Evolutionary conservation across 2,888 invertebrate genomes (phyloP).

Genomic region (Ennomos erosarius): DNA sequence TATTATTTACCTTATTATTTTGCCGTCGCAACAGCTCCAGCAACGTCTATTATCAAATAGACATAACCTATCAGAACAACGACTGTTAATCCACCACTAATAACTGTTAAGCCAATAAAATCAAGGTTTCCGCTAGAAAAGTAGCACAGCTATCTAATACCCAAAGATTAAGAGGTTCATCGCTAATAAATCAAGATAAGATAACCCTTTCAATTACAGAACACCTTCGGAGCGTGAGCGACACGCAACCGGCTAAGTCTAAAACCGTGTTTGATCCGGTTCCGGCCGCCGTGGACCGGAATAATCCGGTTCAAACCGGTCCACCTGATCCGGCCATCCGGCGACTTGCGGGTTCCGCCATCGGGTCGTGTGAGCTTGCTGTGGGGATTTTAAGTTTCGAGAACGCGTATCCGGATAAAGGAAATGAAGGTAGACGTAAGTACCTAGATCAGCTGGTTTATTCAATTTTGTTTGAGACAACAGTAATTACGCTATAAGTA

Average conservation of each 20-base stretch:
- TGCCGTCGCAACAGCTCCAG: too few species aligned
- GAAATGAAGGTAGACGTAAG: neutral
- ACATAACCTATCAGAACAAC: too few species aligned
- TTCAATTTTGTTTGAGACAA: too few species aligned
- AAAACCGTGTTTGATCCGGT: constrained; percentile 80
- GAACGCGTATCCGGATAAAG: neutral
- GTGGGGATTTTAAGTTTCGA: constrained; percentile 39
- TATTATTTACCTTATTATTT: too few species aligned
- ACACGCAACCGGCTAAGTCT: constrained; percentile 71
- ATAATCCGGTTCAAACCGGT: constrained; percentile 65
- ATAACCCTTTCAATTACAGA: constrained; percentile 55
- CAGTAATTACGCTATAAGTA: too few species aligned
- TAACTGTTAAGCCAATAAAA: too few species aligned
- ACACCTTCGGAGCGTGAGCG: constrained; percentile 55
- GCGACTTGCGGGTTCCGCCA: constrained; percentile 68
- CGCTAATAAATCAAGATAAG: constrained; percentile 35
- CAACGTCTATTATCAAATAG: neutral
- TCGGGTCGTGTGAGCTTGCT: constrained; percentile 40
- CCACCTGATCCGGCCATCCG: constrained; percentile 78
- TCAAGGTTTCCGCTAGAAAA: neutral
- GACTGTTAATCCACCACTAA: too few species aligned
- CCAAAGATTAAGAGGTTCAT: constrained; percentile 24
- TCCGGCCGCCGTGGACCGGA: constrained; percentile 72
- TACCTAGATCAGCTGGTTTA: too few species aligned
- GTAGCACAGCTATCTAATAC: constrained; percentile 3